These are phyloP conservation scores for Pyralis farinalis DNA, from an alignment of 2,888 invertebrate genomes.

Conservation along the genomic window DNA sequence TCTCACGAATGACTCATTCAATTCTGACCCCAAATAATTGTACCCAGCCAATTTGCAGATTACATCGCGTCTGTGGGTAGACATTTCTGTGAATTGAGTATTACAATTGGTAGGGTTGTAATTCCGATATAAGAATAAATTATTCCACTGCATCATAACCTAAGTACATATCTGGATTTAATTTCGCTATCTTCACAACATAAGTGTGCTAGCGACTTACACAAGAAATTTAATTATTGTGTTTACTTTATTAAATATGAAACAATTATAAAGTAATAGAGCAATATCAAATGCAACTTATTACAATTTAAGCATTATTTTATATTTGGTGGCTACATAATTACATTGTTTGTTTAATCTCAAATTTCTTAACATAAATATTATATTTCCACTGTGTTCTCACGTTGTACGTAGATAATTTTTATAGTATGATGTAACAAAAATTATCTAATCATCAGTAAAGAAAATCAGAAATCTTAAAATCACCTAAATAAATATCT, in stretches of 20 bases:
- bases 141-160: too few species aligned
- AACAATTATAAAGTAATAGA: too few species aligned
- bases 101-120: conserved; percentile 1
- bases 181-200: too few species aligned
- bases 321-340: too few species aligned
- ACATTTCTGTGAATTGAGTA: conserved; percentile 7
- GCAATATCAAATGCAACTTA: too few species aligned
- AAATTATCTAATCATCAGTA: not conserved
- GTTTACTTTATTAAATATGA: too few species aligned
- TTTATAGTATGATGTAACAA: not conserved
- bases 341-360: not conserved
- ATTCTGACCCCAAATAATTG: conserved; percentile 35
- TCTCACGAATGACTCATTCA: conserved; percentile 41
- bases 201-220: too few species aligned
- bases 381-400: not conserved
- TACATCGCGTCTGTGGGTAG: conserved; percentile 23
- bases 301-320: too few species aligned
- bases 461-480: not conserved
- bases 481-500: too few species aligned
- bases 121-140: too few species aligned
- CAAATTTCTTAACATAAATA: not conserved
- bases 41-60: conserved; percentile 25
- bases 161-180: too few species aligned
- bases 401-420: not conserved
- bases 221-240: too few species aligned